Evolutionary conservation across 2,797 vertebrate genomes (phyloP), one percentile per base, ranked within the genome.

Genomic region (Pangasius macronema): DNA sequence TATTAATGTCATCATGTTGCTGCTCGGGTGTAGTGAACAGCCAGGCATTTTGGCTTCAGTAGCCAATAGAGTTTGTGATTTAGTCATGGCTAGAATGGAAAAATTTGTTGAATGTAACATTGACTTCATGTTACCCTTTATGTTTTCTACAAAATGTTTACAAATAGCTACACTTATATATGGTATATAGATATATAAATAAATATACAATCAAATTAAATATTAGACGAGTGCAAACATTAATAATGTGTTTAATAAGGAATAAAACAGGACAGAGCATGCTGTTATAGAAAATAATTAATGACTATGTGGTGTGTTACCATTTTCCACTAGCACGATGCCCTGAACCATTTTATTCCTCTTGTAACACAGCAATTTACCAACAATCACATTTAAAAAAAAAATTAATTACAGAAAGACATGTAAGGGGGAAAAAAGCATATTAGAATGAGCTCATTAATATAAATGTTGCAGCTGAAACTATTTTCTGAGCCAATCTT

Each of bases 1-100:
- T 84, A 76, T 57, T 84, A 87, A 75, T 76, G 77, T 53, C 67
- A 51, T 75, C 65, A 24, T 53, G 36, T 20, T 88, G 77, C 57
- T 73, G 67, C 63, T 46, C 18, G 46, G 83, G 67, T 42, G 67
- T 72, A 49, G 79, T 85, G 68, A 65, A n/a, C 24, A 46, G 83
- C 27, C 84, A 61, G 36, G 16, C 76, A 27, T 85, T 75, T 49
- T 65, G 68, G 67, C 83, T 68, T 68, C 68, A 51, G 70, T 33
- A 46, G 73, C 49, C 27, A 49, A 18, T 2, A 39, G 76, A 77
- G 16, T 82, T 63, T 39, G 42, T 39, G 36, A 61, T 82, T 75
- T 65, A 42, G 27, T 49, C 39, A 82, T 67, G 46, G 22, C 24
- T 36, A 39, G 72, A 83, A 33, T 42, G 80, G 42, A 14, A 39